Base-by-base conservation (phyloP, 1,140 invertebrate genomes). In the Sarcophaga peregrina region DNA sequence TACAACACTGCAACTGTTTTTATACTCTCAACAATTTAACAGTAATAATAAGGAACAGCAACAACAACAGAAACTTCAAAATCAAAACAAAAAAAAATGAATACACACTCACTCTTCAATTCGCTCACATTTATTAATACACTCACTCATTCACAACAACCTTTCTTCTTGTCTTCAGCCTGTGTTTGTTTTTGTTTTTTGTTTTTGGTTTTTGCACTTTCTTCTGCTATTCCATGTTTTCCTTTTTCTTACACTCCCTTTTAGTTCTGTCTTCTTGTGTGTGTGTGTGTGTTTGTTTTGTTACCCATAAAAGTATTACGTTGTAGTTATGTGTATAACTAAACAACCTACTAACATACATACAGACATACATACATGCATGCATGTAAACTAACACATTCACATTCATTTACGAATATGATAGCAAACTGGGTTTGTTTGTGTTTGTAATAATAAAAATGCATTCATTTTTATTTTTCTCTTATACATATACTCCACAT, bases 401-500 rank as follows among this genome's bases (percentile, higher is more conserved):
- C 10, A 25, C 3, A 11, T 10, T 20, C 47, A 78, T 47, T n/a
- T 47, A 76, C n/a, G 13, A 45, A 15, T 74, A 45, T 13, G 11
- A 13, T 7, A 76, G 47, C 20, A 76, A 25, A 47, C 48, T 47
- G 74, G 13, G 9, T 83, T 52, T 58, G n/a, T 47, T 11, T 83
- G 52, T 68, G 20, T 80, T 0, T 37, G 58, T 78, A 83, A 73
- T 46, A 48, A 58, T 47, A 47, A 47, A 48, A 47, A 46, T 75
- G 74, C 74, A 75, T 75, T 17, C n/a, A 15, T 58, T 13, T 37
- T 37, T 37, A 37, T 37, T 37, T 37, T 37, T 37, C 25, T 37
- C 25, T 37, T 37, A 52, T 62, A 82, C 73, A 75, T 20, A 82
- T 48, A 13, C n/a, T n/a, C n/a, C n/a, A n/a, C 10, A 75, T 25